Base-by-base conservation (phyloP, 2,888 invertebrate genomes). In the Archaeoteleia sp. region DNA sequence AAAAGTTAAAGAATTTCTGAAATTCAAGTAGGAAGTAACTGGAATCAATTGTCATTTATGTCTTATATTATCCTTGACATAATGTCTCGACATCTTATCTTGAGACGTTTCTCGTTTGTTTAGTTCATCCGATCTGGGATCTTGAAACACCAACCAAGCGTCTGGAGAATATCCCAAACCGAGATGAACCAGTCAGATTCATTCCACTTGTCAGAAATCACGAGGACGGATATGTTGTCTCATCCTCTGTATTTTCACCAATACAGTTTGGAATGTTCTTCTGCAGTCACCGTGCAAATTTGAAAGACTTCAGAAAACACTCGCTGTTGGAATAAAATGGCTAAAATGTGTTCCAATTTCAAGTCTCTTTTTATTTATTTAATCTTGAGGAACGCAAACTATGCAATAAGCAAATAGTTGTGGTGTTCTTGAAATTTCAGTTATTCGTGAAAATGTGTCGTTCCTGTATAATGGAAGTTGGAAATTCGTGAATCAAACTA, bases 11-110 rank as follows among this genome's bases (percentile, higher is more conserved):
- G n/a, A n/a, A n/a, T n/a, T n/a, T n/a, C n/a, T n/a, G n/a, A n/a
- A n/a, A n/a, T n/a, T n/a, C n/a, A n/a, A n/a, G n/a, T n/a, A n/a
- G 12, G 34, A 51, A 39, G 30, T n/a, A 29, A 6, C 35, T 14
- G 25, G 20, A 25, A 25, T 34, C 25, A 20, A 32, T 10, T 8
- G 23, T 20, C 17, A 32, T 46, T 46, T 46, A 46, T 23, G 45
- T 46, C 15, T 8, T 32, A 27, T 12, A n/a, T n/a, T 46, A 23
- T 12, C 12, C 32, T 32, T 7, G 17, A 46, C 12, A 39, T 30
- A 30, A 29, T 17, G 9, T 30, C 43, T 1, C 9, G 6, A 30
- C 25, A 45, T n/a, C n/a, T n/a, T n/a, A 30, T 30, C 30, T 30
- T 15, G 12, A 45, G 43, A 17, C 30, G 5, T 1, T 27, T 29